A percentile compares a stretch with the other conserved stretches of the same genome.
These are phyloP conservation scores for Lipophrys pholis DNA, from an alignment of 2,113 vertebrate genomes.

Conservation along the genomic window DNA sequence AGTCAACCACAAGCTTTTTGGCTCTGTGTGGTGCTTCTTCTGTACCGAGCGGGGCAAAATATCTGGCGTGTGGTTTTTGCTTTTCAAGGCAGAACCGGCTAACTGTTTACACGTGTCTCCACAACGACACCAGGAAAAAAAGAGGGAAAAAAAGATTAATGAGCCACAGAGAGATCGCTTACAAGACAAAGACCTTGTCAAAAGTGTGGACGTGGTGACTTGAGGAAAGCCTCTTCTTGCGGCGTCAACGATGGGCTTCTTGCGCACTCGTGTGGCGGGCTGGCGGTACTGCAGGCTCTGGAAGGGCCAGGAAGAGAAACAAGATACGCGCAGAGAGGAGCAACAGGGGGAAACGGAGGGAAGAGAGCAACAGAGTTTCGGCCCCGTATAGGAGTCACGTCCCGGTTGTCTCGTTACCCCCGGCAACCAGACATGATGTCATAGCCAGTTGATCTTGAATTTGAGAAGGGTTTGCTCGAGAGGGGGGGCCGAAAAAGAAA, in stretches of 20 bases:
- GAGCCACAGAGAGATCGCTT: constrained; percentile 26
- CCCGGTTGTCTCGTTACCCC: constrained; percentile 90
- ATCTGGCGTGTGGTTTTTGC: constrained; percentile 38
- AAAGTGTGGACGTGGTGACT: constrained; percentile 23
- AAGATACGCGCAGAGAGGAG: constrained; percentile 21
- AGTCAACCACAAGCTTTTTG: neutral
- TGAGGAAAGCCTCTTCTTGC: neutral
- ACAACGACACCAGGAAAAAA: too few species aligned
- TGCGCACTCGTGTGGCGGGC: constrained; percentile 79
- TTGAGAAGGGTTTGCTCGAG: constrained; percentile 82
- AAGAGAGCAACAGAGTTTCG: constrained; percentile 66
- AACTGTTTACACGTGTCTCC: constrained; percentile 48
- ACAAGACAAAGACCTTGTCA: constrained; percentile 30
- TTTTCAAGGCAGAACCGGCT: constrained; percentile 21
- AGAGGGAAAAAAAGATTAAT: constrained; percentile 1
- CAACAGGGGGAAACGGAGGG: constrained; percentile 34
- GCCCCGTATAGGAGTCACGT: constrained; percentile 87
- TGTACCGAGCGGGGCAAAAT: neutral
- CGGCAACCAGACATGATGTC: constrained; percentile 95
- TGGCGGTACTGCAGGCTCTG: constrained; percentile 1
- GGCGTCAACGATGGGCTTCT: constrained; percentile 35
- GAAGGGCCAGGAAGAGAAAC: constrained; percentile 18
- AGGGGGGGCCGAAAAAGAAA: constrained; percentile 80
- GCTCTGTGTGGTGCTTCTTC: neutral
- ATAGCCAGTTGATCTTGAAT: constrained; percentile 92